These are phyloP conservation scores for Archocentrus centrarchus DNA, from an alignment of 2,113 vertebrate genomes.

Conservation along the genomic window DNA sequence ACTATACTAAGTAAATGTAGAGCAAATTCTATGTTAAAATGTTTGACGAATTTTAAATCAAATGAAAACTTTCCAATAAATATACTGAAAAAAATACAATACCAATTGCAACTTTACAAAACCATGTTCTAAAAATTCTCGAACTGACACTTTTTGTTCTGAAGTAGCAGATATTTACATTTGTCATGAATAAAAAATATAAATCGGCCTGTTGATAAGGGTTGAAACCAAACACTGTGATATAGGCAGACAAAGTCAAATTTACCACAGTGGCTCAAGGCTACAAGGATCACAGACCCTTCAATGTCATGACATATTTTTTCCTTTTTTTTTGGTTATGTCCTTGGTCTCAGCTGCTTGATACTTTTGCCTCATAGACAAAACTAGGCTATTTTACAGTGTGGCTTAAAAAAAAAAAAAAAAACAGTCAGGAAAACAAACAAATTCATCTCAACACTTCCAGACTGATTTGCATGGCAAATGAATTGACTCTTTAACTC, in stretches of 20 bases:
- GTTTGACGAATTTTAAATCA: not conserved
- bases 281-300: not conserved
- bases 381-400: not conserved
- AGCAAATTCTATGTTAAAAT: not conserved
- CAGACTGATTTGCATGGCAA: conserved; percentile 35
- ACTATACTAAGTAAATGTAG: too few species aligned
- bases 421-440: not conserved
- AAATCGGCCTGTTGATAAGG: not conserved
- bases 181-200: not conserved
- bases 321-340: not conserved
- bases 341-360: conserved; percentile 15
- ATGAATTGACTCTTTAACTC: not conserved
- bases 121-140: not conserved
- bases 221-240: not conserved
- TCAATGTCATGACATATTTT: conserved; percentile 26
- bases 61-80: not conserved
- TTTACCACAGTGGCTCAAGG: conserved; percentile 28
- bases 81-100: not conserved
- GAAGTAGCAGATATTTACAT: not conserved
- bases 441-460: conserved; percentile 28
- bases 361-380: not conserved
- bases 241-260: conserved; percentile 22
- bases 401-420: conserved; percentile 23
- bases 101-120: not conserved
- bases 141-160: not conserved